Percentiles rank a stretch among this genome's conserved stretches.
These are phyloP conservation scores for Mirza zaza DNA, from an alignment of 2,113 vertebrate genomes.

Conservation along the genomic window DNA sequence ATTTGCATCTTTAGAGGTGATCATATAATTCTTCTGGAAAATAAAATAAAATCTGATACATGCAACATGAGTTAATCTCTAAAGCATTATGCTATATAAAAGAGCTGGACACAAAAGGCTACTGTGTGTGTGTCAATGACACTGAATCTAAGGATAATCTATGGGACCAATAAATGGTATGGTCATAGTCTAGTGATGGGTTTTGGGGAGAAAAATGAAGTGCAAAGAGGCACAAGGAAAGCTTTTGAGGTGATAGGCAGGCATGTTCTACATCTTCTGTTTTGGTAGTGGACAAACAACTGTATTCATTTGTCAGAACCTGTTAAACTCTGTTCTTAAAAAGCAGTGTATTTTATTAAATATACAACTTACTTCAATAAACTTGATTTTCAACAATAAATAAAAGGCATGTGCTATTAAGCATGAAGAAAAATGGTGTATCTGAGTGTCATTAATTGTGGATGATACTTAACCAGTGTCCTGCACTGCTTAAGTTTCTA, in stretches of 20 bases:
- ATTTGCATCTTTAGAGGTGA: background rate
- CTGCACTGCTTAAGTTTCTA: background rate
- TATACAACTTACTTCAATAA: background rate
- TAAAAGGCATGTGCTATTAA: background rate
- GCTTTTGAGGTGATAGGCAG: background rate
- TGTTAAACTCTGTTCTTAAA: background rate
- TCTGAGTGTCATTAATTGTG: background rate
- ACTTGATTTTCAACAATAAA: background rate
- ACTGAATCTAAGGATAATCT: background rate
- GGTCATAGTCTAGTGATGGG: too few species aligned
- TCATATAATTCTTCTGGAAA: background rate
- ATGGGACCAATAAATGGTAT: background rate
- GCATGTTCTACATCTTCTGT: background rate
- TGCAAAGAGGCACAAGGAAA: background rate
- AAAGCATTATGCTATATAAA: background rate
- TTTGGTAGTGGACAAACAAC: background rate
- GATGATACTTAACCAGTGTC: background rate
- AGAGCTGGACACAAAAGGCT: background rate
- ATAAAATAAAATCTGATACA: background rate
- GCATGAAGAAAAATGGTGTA: background rate
- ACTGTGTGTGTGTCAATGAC: fast-evolving
- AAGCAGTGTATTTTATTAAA: background rate
- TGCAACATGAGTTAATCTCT: background rate
- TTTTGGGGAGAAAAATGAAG: fast-evolving
- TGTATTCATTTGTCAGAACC: background rate